phyloP scores from a whole-genome alignment of 2,797 vertebrate genomes.

The Poecilia wingei region DNA sequence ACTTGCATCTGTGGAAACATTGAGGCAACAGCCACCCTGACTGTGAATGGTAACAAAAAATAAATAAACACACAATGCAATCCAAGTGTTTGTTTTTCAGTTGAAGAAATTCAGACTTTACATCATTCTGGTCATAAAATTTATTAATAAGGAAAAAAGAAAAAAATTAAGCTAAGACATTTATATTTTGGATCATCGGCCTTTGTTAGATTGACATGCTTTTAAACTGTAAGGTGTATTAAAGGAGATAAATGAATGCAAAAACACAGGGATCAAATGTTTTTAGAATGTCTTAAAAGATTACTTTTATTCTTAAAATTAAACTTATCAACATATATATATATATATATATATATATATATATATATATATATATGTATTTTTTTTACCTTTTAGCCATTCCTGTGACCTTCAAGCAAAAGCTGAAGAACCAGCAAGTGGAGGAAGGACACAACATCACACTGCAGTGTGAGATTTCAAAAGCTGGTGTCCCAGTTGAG shows the following conservation, averaged over 20 bases:
- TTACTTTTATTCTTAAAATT: neutral
- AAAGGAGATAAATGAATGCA: neutral
- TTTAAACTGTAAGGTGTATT: neutral
- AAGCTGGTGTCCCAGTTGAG: conserved; percentile 70
- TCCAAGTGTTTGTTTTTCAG: neutral
- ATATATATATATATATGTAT: too few species aligned
- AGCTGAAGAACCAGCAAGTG: conserved; percentile 80
- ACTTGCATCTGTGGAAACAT: conserved; percentile 83
- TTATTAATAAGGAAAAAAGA: neutral
- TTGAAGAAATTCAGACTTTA: neutral
- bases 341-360: too few species aligned
- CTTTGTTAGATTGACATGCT: neutral
- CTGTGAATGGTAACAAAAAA: conserved; percentile 81
- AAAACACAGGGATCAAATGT: neutral
- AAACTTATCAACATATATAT: neutral
- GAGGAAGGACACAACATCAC: conserved; percentile 77
- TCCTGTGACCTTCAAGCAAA: conserved; percentile 82
- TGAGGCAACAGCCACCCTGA: conserved; percentile 82
- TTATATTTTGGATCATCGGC: neutral
- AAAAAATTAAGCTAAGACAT: neutral
- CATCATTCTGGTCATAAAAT: neutral
- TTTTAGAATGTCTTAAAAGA: neutral
- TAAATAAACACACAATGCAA: neutral
- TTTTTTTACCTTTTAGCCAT: conserved; percentile 71
- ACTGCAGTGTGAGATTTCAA: conserved; percentile 85